These are phyloP conservation scores for Patella caerulea DNA, from an alignment of 2,888 invertebrate species.

Conservation along the genomic window DNA sequence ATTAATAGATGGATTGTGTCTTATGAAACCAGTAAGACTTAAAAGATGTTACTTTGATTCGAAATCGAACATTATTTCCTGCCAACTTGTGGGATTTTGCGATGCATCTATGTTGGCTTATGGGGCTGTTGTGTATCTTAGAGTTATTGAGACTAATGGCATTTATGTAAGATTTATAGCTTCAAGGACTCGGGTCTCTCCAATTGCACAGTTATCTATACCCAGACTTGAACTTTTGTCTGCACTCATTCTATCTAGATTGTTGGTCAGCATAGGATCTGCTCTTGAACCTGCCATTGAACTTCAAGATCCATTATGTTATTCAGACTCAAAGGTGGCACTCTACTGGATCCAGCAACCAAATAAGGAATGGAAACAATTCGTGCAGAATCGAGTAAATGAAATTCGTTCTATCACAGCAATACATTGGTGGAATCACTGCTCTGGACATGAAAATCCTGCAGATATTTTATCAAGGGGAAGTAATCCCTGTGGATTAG, in stretches of 20 bases:
- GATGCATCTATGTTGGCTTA: neutral
- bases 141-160: neutral
- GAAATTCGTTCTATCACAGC: neutral
- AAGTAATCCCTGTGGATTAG: constrained; percentile 4
- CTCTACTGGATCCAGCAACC: constrained; percentile 5
- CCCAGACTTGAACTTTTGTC: neutral
- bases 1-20: neutral
- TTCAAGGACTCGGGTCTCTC: neutral
- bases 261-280: neutral
- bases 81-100: neutral
- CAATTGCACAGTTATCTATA: neutral
- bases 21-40: neutral
- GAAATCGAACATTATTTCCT: neutral
- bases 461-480: no score
- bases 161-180: neutral
- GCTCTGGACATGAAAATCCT: constrained; percentile 1
- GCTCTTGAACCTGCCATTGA: neutral
- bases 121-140: constrained; percentile 6
- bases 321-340: neutral
- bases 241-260: neutral
- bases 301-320: neutral
- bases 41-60: neutral
- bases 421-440: neutral
- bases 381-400: neutral
- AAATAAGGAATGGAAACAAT: neutral